phyloP scores from a whole-genome alignment of 2,113 vertebrate genomes.

The Hemichromis elongatus region DNA sequence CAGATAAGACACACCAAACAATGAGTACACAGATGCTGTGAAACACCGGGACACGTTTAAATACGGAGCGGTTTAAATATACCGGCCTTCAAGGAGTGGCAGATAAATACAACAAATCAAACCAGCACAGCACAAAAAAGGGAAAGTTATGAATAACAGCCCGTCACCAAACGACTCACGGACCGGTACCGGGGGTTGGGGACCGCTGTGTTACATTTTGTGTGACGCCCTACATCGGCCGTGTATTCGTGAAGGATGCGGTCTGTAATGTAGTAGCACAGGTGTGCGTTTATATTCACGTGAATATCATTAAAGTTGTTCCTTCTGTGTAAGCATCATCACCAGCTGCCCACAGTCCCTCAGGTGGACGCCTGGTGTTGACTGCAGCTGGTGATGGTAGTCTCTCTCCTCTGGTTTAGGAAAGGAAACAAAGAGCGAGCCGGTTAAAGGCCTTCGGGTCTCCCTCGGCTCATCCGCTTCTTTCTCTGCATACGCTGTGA shows the following conservation, averaged over 20 bases:
- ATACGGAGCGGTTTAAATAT: too few species aligned
- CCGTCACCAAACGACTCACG: too few species aligned
- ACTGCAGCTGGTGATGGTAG: neutral
- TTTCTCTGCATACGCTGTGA: neutral
- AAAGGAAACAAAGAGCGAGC: rapidly evolving
- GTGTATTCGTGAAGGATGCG: neutral
- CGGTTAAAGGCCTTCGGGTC: neutral
- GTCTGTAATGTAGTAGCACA: too few species aligned
- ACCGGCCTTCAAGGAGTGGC: too few species aligned
- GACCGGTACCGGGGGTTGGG: too few species aligned
- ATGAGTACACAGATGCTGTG: too few species aligned
- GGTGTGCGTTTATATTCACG: neutral
- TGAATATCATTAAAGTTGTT: neutral
- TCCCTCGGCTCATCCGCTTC: neutral
- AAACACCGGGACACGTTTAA: too few species aligned
- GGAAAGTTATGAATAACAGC: too few species aligned
- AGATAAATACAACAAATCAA: too few species aligned
- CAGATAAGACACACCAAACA: too few species aligned
- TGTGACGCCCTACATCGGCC: neutral
- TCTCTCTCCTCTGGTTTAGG: too few species aligned
- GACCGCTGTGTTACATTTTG: neutral
- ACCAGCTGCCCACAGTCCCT: neutral
- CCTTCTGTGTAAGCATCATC: neutral
- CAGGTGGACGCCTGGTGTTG: neutral
- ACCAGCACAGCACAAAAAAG: too few species aligned